Evolutionary conservation across 1,140 invertebrate species (phyloP), one percentile per base, ranked within the genome.

Genomic region (Medauroidea extradentata): DNA sequence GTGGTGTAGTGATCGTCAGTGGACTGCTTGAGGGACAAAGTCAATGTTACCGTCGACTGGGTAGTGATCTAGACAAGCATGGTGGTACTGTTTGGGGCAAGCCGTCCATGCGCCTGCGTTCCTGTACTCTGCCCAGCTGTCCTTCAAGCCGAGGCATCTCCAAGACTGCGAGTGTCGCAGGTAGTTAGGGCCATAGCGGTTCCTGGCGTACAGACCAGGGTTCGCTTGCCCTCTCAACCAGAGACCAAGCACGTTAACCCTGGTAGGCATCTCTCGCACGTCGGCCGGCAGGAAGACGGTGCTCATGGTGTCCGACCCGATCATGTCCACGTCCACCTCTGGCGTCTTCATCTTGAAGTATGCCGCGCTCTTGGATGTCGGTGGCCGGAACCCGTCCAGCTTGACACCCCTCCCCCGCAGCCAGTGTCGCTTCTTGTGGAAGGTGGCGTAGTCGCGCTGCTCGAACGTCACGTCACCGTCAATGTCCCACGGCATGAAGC

Each of bases 141-240:
- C 41, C 46, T 23, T 24, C 18, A 55, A n/a, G n/a, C 43, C 27
- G 11, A 53, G 39, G 16, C 34, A 23, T 3, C 8, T 44, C 54
- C 54, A 61, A 25, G 23, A 34, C 27, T 51, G 39, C 5, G 49
- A 24, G 63, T 73, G 72, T 19, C 62, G 63, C 19, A 71, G 67
- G 5, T 63, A 65, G 41, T 65, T 61, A 42, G 46, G 52, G 2
- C 71, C 72, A 34, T 68, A 69, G 25, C 68, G 62, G 54, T 70
- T 71, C n/a, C 72, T 59, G 13, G 65, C 67, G 63, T 67, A 70
- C 7, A 67, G 57, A 9, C 72, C 72, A 16, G 72, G 72, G 52
- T 69, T 73, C 39, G 62, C 49, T 9, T 64, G 68, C 8, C 57
- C 64, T 21, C 59, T 57, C 2, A 71, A 60, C 70, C 70, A 71